Evolutionary conservation across 2,797 vertebrate species (phyloP).

Genomic region (Acomys russatus): DNA sequence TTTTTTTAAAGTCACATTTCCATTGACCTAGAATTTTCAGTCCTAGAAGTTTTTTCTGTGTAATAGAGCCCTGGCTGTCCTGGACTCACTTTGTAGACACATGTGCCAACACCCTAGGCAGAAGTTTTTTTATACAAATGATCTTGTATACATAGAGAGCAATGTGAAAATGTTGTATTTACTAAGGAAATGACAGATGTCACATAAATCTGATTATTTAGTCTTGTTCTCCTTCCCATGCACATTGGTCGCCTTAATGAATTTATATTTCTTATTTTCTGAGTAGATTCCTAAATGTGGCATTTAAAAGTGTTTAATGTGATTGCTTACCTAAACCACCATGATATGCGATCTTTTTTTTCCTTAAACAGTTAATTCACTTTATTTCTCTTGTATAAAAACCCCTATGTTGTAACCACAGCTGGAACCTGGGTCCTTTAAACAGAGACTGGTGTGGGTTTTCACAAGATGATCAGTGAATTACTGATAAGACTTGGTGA

Average conservation of each 20-base stretch:
- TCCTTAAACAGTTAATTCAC: background rate
- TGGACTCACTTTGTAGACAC: no score
- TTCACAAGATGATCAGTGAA: no score
- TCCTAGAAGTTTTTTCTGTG: background rate
- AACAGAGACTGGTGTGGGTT: no score
- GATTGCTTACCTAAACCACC: conserved; percentile 38
- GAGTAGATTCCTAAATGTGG: conserved; percentile 45
- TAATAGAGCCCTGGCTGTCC: no score
- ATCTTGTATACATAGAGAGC: background rate
- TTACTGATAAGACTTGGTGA: no score
- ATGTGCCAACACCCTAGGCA: no score
- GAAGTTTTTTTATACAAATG: no score
- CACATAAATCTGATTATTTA: background rate
- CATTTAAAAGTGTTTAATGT: conserved; percentile 33
- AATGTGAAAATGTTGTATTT: background rate
- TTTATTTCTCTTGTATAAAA: no score
- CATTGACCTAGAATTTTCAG: background rate
- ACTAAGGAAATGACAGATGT: conserved; percentile 10
- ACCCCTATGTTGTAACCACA: no score
- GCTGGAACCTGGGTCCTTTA: no score
- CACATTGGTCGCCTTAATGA: background rate
- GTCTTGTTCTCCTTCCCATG: background rate
- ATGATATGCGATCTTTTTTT: conserved; percentile 47
- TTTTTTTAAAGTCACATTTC: background rate
- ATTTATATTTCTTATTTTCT: background rate